Evolutionary conservation across 2,113 vertebrate genomes (phyloP).

Genomic region (Spea bombifrons): DNA sequence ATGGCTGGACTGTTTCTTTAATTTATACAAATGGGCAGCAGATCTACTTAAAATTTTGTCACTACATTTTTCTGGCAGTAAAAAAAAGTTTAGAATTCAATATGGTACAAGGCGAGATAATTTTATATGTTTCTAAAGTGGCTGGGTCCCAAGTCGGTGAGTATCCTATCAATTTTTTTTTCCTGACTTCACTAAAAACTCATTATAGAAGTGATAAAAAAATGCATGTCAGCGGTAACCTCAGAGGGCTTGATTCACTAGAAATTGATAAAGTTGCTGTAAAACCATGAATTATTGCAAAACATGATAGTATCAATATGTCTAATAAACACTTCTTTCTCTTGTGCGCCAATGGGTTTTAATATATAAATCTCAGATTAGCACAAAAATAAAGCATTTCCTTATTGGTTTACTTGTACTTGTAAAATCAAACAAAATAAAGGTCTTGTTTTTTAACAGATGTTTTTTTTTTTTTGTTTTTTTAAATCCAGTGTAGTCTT

Average conservation of each 20-base stretch:
- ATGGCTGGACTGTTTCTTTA: not conserved
- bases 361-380: not conserved
- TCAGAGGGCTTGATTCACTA: not conserved
- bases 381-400: not conserved
- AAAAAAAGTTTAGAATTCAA: constrained; percentile 2
- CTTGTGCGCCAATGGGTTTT: not conserved
- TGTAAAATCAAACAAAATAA: too few relatives aligned
- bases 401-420: not conserved
- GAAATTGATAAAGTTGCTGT: not conserved
- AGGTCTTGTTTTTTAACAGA: too few relatives aligned
- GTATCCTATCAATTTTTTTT: not conserved
- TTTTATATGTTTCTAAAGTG: constrained; percentile 2
- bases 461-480: too few relatives aligned
- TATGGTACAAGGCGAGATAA: not conserved
- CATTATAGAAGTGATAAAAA: constrained; percentile 1
- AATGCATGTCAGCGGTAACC: not conserved
- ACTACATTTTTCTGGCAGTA: not conserved
- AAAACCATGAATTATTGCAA: constrained; percentile 1
- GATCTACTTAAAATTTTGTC: not conserved
- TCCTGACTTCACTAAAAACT: not conserved
- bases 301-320: not conserved
- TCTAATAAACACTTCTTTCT: not conserved
- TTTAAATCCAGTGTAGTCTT: too few relatives aligned
- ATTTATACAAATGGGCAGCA: not conserved
- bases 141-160: not conserved